Evolutionary conservation across 2,797 vertebrate genomes (phyloP), one percentile per base, ranked within the genome.

Genomic region (Ctenopoma multispine): DNA sequence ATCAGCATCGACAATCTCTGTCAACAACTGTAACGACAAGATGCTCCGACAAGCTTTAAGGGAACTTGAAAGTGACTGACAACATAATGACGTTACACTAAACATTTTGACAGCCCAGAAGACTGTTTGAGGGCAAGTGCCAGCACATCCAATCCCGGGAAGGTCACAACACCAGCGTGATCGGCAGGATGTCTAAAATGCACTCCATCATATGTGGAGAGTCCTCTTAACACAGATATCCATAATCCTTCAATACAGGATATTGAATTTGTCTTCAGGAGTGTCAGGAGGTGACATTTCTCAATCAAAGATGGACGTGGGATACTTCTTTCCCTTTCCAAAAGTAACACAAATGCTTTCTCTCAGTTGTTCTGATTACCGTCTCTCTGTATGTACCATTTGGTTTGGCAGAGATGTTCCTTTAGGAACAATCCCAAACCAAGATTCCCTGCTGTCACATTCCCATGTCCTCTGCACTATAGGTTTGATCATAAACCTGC

Each of bases 51-150:
- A 41, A 59, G 58, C 49, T 57, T 65, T 13, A 57, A 65, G 70
- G 69, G 61, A 69, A 67, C 49, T 68, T 53, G 36, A 70, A 81
- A 89, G 85, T 70, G 29, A 87, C 83, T 64, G 76, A 89, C 80
- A 89, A 81, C 84, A 81, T 62, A 68, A 88, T 75, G 83, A 87
- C 77, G 64, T 82, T 72, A 91, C 87, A 87, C 79, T 48, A 69
- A 89, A 84, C 76, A 69, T 77, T 79, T 81, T 75, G 70, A 83
- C 83, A 64, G 82, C 57, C 68, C 61, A 18, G 64, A 15, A 20
- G 79, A 79, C 58, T 56, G 79, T 69, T 70, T 54, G 72, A 74
- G 73, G 81, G 74, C 63, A 23, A 64, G 66, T 27, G 69, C 66
- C 44, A 43, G 69, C 60, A 63, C 47, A 55, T 85, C 70, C 36